A percentile compares a stretch with the other conserved stretches of the same genome.
Conservation (phyloP, 2,113 vertebrate species). For the Urocolius indicus region DNA sequence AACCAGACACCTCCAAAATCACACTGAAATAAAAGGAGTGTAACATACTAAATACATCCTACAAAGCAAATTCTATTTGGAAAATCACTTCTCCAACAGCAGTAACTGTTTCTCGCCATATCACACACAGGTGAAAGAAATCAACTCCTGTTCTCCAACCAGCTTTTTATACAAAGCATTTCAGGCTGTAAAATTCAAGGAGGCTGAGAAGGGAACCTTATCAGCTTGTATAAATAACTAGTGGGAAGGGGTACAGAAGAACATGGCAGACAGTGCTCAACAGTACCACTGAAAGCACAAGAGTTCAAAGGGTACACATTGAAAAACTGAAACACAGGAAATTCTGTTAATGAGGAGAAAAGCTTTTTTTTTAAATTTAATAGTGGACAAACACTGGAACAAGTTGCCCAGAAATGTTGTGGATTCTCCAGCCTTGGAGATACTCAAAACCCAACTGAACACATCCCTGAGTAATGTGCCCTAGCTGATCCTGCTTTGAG, state of each 20-base stretch:
- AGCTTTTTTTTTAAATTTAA: neutral
- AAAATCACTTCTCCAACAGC: neutral
- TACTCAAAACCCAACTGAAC: neutral
- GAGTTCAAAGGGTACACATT: neutral
- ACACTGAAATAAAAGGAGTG: neutral
- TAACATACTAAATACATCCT: neutral
- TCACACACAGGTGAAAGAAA: neutral
- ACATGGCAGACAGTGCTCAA: neutral
- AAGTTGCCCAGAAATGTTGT: neutral
- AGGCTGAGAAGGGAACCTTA: neutral
- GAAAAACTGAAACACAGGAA: neutral
- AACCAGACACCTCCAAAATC: neutral
- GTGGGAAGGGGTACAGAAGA: neutral
- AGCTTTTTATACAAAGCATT: neutral
- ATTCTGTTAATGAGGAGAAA: neutral
- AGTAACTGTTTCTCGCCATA: neutral
- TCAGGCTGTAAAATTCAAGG: neutral
- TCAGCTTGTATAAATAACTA: neutral
- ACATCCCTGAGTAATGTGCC: neutral
- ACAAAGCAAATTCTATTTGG: neutral
- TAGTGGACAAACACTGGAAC: neutral
- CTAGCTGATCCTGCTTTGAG: neutral
- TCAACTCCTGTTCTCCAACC: accelerated
- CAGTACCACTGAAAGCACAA: neutral
- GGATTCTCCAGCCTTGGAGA: neutral